phyloP scores from a whole-genome alignment of 1,140 invertebrate species.

The Popillia japonica region DNA sequence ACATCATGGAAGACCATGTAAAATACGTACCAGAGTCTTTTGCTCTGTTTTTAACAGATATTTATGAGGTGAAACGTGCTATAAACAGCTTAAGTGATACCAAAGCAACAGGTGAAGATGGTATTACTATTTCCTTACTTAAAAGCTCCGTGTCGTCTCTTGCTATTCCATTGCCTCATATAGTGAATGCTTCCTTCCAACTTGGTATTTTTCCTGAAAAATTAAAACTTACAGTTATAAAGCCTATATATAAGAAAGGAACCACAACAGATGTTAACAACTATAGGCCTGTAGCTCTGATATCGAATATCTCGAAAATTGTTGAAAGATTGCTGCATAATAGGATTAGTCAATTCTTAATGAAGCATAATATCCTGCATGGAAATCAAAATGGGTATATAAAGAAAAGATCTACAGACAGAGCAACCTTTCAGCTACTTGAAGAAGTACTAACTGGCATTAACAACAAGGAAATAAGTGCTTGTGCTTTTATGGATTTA shows the following conservation, averaged over 20 bases:
- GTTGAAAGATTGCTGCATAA: neutral
- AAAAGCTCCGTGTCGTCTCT: neutral
- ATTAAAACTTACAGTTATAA: too few relatives aligned
- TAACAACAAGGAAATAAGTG: neutral
- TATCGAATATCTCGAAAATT: neutral
- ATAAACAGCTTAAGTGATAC: neutral
- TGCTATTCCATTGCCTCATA: neutral
- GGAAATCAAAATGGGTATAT: neutral
- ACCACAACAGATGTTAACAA: neutral
- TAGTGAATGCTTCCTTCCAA: neutral
- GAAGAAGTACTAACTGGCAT: neutral
- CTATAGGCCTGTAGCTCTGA: neutral
- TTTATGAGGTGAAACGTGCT: too few relatives aligned
- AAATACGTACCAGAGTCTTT: neutral
- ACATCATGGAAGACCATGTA: too few relatives aligned
- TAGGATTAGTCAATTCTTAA: neutral
- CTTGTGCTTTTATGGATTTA: neutral
- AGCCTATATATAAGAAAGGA: neutral
- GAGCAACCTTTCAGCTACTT: conserved; percentile 14
- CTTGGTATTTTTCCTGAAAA: too few relatives aligned
- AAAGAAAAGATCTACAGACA: neutral
- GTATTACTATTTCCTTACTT: neutral
- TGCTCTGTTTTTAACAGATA: neutral
- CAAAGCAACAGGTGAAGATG: neutral
- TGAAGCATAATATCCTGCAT: neutral